Evolutionary conservation across 2,888 invertebrate species (phyloP).

Genomic region (Tuberolachnus salignus): DNA sequence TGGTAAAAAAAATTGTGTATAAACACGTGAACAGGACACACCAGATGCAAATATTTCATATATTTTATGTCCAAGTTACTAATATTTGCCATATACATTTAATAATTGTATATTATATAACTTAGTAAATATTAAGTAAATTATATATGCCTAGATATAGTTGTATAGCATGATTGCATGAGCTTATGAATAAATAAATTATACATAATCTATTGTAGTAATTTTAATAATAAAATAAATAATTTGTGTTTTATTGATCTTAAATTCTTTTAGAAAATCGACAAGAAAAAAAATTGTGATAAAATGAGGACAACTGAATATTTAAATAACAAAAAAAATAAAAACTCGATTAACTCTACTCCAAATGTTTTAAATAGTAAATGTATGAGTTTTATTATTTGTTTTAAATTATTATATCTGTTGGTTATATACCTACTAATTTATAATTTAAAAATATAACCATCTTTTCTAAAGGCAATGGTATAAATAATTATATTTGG

Average conservation of each 20-base stretch:
- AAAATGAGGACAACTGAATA: conserved; percentile 22
- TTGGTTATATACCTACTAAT: not conserved
- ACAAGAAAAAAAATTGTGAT: not conserved
- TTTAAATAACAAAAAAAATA: not conserved
- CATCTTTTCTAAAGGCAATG: no score
- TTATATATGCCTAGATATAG: not conserved
- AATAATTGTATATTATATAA: not conserved
- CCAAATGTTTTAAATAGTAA: conserved; percentile 15
- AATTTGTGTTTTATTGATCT: not conserved
- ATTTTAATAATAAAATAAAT: not conserved
- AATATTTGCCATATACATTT: not conserved
- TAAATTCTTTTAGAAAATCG: conserved; percentile 28
- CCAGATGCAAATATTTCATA: no score
- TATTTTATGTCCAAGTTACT: no score
- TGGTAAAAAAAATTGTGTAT: no score
- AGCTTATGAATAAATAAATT: not conserved
- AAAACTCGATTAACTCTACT: not conserved
- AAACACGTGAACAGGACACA: no score
- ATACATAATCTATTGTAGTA: not conserved
- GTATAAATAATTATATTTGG: no score
- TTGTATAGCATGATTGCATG: conserved; percentile 17
- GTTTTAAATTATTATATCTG: not conserved
- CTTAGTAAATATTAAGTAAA: not conserved
- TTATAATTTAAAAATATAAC: no score
- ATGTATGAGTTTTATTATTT: conserved; percentile 19